Base-by-base conservation (phyloP, 2,797 vertebrate species). In the Hyperoplus lanceolatus region DNA sequence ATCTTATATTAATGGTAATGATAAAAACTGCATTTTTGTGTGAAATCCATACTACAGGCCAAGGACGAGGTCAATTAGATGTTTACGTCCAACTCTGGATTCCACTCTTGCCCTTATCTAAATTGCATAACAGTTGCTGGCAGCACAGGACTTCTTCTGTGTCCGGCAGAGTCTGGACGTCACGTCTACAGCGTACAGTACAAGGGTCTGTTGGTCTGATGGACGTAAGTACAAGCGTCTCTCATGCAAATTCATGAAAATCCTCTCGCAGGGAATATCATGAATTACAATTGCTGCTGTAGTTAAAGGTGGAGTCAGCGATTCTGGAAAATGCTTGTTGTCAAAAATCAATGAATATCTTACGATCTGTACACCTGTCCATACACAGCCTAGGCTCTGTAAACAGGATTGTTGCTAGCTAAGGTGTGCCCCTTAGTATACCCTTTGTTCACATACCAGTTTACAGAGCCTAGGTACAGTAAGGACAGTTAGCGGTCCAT, bases 131-230 rank as follows among this genome's bases (percentile, higher is more conserved):
- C 29, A 75, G 70, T 61, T 59, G 46, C 65, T 10, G 14, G 54
- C 58, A 3, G 69, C 46, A 93, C 63, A 90, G 79, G 38, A 79
- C 70, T n/a, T 68, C 69, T 9, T 86, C 81, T 93, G 88, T 92
- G 80, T 71, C 62, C 78, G 0, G 59, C 51, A 53, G 62, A 39
- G 0, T 77, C 21, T 39, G 70, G 75, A 83, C 89, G 80, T 92
- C 89, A 90, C 53, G 8, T 63, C 6, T 46, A 21, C 29, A 61
- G 58, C 8, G 18, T 60, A 72, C 71, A 85, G 74, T 36, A 38
- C 62, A 18, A 56, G 6, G 6, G 42, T 63, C 82, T 64, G 84
- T 43, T 13, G n/a, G 68, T 51, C 54, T 4, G 53, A 49, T 39
- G 15, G 62, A 78, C 64, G 67, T 63, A 80, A 71, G 3, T 14